phyloP scores from a whole-genome alignment of 2,888 invertebrate species.

The Lordiphosa fenestrarum region DNA sequence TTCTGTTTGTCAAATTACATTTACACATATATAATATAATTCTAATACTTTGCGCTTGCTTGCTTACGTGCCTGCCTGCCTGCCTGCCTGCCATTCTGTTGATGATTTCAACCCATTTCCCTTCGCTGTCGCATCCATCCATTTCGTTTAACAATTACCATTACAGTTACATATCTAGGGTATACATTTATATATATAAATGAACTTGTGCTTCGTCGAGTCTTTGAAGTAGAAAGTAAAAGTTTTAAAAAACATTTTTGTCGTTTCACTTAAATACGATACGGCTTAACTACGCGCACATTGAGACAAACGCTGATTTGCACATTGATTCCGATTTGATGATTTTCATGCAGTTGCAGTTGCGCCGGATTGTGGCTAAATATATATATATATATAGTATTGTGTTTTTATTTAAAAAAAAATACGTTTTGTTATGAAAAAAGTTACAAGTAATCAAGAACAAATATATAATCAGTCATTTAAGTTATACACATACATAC shows the following conservation, averaged over 20 bases:
- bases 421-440: no score
- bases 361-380: constrained; percentile 30
- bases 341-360: constrained; percentile 23
- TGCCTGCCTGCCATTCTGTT: no score
- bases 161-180: constrained; percentile 42
- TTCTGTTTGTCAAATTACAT: constrained; percentile 49
- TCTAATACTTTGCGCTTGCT: constrained; percentile 66
- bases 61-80: constrained; percentile 12
- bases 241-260: background rate
- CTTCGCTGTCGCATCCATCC: no score
- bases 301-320: constrained; percentile 17
- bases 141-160: constrained; percentile 36
- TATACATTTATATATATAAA: constrained; percentile 26
- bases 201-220: constrained; percentile 69
- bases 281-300: background rate
- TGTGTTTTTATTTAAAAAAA: constrained; percentile 26
- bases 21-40: constrained; percentile 53
- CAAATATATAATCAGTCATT: constrained; percentile 73
- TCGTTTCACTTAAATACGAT: no score
- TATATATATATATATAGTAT: constrained; percentile 4
- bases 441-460: constrained; percentile 50
- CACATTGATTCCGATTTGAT: constrained; percentile 14
- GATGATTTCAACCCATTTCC: constrained; percentile 55
- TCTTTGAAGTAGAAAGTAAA: constrained; percentile 53
- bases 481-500: constrained; percentile 49